phyloP scores from a whole-genome alignment of 2,113 vertebrate species.

The Ciconia boyciana region DNA sequence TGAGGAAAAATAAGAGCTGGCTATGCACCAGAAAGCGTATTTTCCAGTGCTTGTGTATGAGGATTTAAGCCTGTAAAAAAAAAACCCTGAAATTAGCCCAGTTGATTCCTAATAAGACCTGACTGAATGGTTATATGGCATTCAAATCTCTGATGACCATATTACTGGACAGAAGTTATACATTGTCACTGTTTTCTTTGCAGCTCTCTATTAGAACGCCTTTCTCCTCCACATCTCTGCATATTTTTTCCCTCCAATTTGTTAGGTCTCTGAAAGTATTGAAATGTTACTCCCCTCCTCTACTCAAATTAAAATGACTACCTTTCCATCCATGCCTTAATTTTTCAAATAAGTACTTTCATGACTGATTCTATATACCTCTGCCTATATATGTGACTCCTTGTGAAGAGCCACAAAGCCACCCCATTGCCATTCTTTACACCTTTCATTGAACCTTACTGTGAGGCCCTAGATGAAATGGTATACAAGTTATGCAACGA shows the following conservation, averaged over 20 bases:
- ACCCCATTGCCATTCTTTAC: not conserved
- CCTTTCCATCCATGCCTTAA: not conserved
- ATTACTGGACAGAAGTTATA: not conserved
- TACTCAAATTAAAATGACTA: not conserved
- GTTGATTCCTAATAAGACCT: not conserved
- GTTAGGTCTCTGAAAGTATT: not conserved
- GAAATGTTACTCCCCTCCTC: not conserved
- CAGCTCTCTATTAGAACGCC: not conserved
- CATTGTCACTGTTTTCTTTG: not conserved
- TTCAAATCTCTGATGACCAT: not conserved
- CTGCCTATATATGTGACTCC: not conserved
- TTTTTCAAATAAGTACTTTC: not conserved
- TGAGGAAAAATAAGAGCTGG: not conserved
- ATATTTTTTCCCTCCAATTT: not conserved
- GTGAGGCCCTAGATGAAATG: not conserved
- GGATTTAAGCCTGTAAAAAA: not conserved
- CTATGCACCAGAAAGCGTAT: not conserved
- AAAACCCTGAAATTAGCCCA: not conserved
- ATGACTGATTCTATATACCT: not conserved
- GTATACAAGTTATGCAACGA: not conserved
- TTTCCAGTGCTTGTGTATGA: not conserved
- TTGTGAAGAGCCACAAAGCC: not conserved
- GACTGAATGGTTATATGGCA: not conserved
- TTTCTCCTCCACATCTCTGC: not conserved
- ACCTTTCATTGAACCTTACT: not conserved